phyloP scores from a whole-genome alignment of 2,113 vertebrate species.

The Rhinolophus ferrumequinum region DNA sequence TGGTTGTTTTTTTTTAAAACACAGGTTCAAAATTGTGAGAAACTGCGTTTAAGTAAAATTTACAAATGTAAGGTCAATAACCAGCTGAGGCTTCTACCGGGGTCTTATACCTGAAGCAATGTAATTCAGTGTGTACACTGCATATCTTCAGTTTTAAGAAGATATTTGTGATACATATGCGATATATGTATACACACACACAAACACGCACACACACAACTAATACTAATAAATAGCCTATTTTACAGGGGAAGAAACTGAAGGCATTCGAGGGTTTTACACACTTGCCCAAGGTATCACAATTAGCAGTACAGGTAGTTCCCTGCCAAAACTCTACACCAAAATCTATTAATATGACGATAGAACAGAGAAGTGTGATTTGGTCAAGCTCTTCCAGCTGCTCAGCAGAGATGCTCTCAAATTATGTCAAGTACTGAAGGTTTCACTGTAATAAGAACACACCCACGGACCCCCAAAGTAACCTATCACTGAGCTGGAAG shows the following conservation, averaged over 20 bases:
- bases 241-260: neutral
- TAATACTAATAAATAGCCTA: neutral
- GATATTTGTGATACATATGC: neutral
- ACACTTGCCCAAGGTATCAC: neutral
- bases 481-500: neutral
- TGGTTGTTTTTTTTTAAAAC: neutral
- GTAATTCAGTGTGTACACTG: neutral
- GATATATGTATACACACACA: neutral
- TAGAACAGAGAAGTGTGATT: neutral
- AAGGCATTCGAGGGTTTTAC: neutral
- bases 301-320: neutral
- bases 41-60: neutral
- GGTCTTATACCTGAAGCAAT: neutral
- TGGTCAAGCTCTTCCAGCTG: neutral
- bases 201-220: neutral
- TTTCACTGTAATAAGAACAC: neutral
- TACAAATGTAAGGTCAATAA: neutral
- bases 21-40: conserved; percentile 11
- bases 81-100: neutral
- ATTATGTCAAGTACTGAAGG: neutral
- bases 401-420: neutral
- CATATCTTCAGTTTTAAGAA: neutral
- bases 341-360: neutral
- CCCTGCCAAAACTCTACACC: neutral
- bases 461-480: neutral